Percentiles rank a stretch among this genome's conserved stretches.
These are phyloP conservation scores for Dysdera silvatica DNA, from an alignment of 1,140 invertebrate genomes.

Conservation along the genomic window DNA sequence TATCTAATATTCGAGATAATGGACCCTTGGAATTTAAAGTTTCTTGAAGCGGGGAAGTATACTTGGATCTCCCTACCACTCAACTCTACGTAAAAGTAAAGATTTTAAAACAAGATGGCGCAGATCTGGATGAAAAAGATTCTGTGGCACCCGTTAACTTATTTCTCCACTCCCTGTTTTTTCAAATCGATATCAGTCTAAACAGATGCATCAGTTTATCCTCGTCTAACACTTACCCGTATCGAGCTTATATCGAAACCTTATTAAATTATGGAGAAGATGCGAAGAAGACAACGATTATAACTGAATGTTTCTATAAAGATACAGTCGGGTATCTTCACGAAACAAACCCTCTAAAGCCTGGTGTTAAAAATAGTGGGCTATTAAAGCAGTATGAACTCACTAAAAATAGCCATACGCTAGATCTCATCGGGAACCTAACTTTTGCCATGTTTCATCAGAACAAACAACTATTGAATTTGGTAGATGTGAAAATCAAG, in stretches of 20 bases:
- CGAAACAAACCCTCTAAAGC: too few species aligned
- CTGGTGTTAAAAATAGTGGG: background rate
- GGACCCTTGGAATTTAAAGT: background rate
- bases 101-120: background rate
- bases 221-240: background rate
- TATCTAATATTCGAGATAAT: background rate
- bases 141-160: background rate
- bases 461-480: background rate
- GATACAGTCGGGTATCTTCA: too few species aligned
- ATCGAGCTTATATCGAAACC: background rate
- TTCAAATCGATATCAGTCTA: background rate
- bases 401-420: background rate
- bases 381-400: background rate
- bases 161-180: background rate
- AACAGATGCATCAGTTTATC: background rate
- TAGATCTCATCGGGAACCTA: background rate
- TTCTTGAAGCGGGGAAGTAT: background rate
- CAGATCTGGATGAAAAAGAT: background rate
- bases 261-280: background rate
- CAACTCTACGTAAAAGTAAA: constrained; percentile 2
- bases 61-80: background rate
- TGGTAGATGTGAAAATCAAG: background rate
- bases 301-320: constrained; percentile 1
- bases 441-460: background rate
- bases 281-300: background rate